Base-by-base conservation (phyloP, 2,113 vertebrate genomes). In the Phaetusa simplex region DNA sequence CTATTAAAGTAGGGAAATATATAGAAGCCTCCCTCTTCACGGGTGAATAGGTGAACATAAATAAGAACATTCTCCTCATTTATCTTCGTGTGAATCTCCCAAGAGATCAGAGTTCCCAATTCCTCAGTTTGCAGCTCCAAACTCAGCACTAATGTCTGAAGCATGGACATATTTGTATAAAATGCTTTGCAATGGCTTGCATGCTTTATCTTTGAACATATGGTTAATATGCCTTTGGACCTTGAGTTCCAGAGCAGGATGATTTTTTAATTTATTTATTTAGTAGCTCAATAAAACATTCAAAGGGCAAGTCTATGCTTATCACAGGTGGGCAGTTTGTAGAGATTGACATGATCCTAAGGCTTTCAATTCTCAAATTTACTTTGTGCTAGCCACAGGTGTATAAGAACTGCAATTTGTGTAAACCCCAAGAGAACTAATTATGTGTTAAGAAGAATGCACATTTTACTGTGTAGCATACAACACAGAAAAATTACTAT, bases 351-450 rank as follows among this genome's bases (percentile, higher is more conserved):
- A 79, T 82, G 77, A 95, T 92, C 70, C 62, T 86, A 67, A 93
- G 38, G 83, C 43, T 96, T 96, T 92, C 65, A 95, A 5, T 94
- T 91, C 86, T 89, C 88, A 95, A 74, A 94, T 95, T 96, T 95
- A 88, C 47, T 93, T 95, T 94, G 56, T 86, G 49, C 40, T 83
- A 87, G 56, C 56, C 86, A 97, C 80, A 95, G 66, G 86, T 94
- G 82, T 87, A 89, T 82, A 90, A 89, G 45, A 96, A 76, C 73
- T 76, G 36, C 47, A 92, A 88, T 92, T 91, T 95, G 12, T 82
- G 45, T 61, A 86, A 92, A 23, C 73, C 97, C 73, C 96, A 95
- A 84, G 92, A 96, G 96, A 95, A 91, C 94, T 95, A 97, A 97
- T 97, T 97, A 96, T 86, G 43, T 65, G 43, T 84, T 95, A 95